Conservation (phyloP, 2,113 vertebrate species). For the Semicossyphus pulcher region DNA sequence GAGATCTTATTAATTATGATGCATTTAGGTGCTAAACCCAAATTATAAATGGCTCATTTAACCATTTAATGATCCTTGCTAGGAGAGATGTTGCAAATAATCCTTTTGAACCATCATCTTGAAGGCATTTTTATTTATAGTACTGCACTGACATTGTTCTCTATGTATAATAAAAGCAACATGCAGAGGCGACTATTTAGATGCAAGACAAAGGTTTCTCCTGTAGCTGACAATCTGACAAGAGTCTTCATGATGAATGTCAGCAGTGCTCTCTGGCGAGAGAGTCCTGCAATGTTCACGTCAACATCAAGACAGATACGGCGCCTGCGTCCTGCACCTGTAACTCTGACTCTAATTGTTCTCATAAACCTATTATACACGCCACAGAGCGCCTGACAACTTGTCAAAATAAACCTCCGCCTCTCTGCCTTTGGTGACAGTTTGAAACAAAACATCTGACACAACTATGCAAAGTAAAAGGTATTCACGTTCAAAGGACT, state of each 20-base stretch:
- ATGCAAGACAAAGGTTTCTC: not conserved
- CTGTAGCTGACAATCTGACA: too few species aligned
- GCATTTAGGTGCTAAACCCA: not conserved
- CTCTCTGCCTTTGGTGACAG: not conserved
- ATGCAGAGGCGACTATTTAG: not conserved
- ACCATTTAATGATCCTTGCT: not conserved
- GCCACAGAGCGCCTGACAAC: constrained; percentile 6
- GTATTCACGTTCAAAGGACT: not conserved
- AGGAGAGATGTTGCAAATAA: not conserved
- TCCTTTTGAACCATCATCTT: constrained; percentile 1
- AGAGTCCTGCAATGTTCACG: not conserved
- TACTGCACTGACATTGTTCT: not conserved
- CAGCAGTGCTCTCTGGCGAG: not conserved
- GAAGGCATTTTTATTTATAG: not conserved
- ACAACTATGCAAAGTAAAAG: not conserved
- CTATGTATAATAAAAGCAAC: not conserved
- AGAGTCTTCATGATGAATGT: too few species aligned
- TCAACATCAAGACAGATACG: not conserved
- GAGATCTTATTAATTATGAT: not conserved
- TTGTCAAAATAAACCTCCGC: constrained; percentile 6
- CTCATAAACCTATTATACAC: constrained; percentile 2
- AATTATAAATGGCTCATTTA: not conserved
- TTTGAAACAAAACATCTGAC: not conserved
- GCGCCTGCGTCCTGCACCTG: not conserved
- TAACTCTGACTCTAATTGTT: not conserved